Percentiles rank a stretch among this genome's conserved stretches.
These are phyloP conservation scores for Steatornis caripensis DNA, from an alignment of 2,113 vertebrate species.

Conservation along the genomic window DNA sequence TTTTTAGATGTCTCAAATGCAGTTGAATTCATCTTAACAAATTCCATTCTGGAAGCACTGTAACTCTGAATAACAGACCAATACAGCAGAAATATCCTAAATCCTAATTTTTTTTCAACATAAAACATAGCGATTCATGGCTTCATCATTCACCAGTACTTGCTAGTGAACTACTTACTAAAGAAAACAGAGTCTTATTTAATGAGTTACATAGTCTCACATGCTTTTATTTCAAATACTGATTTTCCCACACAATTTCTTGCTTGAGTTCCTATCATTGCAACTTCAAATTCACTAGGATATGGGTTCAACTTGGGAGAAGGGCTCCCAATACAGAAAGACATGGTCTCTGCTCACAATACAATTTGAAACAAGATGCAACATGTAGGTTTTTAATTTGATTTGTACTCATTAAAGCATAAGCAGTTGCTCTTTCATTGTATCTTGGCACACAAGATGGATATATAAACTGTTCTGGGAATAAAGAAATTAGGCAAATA, in stretches of 20 bases:
- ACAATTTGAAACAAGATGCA: slow-evolving; percentile 18
- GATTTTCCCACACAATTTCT: background rate
- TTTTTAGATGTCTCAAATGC: background rate
- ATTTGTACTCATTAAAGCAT: slow-evolving; percentile 43
- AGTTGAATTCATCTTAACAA: background rate
- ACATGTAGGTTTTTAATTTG: slow-evolving; percentile 15
- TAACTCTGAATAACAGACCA: background rate
- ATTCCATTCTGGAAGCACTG: background rate
- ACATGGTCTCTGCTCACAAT: background rate
- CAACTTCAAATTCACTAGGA: background rate
- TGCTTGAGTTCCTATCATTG: background rate
- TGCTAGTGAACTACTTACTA: background rate
- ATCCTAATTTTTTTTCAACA: background rate
- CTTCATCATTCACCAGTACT: background rate
- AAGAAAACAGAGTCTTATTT: background rate
- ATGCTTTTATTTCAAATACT: background rate
- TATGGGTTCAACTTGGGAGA: background rate
- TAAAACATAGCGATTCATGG: background rate
- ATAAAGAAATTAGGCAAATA: background rate
- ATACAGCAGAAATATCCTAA: background rate
- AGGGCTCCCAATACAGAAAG: background rate
- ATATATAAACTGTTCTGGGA: background rate
- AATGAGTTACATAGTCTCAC: background rate
- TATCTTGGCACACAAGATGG: background rate
- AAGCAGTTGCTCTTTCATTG: background rate